These are phyloP conservation scores for Nebria brevicollis DNA, from an alignment of 2,888 invertebrate genomes.

Conservation along the genomic window DNA sequence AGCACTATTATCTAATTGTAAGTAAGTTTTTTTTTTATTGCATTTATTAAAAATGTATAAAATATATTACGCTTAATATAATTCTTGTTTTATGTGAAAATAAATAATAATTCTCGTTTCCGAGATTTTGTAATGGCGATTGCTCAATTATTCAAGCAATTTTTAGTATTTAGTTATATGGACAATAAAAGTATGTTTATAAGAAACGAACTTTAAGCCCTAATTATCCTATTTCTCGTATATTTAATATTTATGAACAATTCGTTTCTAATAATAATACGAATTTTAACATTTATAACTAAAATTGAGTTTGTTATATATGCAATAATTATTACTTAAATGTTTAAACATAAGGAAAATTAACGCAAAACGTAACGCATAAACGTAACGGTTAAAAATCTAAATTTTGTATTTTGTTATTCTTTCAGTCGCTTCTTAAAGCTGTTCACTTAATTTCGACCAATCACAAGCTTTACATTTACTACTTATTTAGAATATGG, in stretches of 20 bases:
- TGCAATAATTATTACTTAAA: too few relatives aligned
- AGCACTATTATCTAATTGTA: slow-evolving; percentile 29
- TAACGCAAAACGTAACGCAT: too few relatives aligned
- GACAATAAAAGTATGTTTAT: slow-evolving; percentile 1
- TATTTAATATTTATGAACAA: too few relatives aligned
- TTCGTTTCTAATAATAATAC: too few relatives aligned
- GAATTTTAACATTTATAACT: too few relatives aligned
- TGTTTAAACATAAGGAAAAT: too few relatives aligned
- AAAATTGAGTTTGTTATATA: too few relatives aligned
- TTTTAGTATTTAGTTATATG: slow-evolving; percentile 19
- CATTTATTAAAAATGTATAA: background rate
- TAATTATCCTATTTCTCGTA: background rate
- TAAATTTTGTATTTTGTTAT: too few relatives aligned
- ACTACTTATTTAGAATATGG: background rate
- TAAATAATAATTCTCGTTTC: background rate
- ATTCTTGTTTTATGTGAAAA: slow-evolving; percentile 19
- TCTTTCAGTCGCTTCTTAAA: background rate
- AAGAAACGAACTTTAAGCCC: background rate
- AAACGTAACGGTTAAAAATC: too few relatives aligned
- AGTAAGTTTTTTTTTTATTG: slow-evolving; percentile 5
- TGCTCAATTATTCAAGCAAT: slow-evolving; percentile 43
- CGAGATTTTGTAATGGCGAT: slow-evolving; percentile 27
- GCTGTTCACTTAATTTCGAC: background rate
- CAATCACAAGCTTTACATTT: background rate
- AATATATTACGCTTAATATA: slow-evolving; percentile 37